Evolutionary conservation across 1,140 invertebrate genomes (phyloP), one percentile per base, ranked within the genome.

Genomic region (Caligus rogercresseyi): DNA sequence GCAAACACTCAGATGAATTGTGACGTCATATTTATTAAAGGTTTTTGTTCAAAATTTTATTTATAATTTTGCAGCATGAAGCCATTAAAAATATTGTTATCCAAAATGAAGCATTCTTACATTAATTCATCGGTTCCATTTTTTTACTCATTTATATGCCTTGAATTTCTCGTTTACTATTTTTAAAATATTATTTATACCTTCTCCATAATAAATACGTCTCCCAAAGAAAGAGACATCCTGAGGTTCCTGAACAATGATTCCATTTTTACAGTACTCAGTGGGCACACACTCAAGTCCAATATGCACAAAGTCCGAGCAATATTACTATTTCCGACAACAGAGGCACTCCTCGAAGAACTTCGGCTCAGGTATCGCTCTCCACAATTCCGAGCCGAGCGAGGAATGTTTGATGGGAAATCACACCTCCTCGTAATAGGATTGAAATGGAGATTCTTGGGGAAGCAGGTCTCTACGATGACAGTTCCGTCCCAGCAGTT

Each of bases 401-500:
- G 31, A 11, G 31, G 31, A 54, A 54, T 16, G 11, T 54, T 54
- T 15, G 13, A 23, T 11, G 56, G 25, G 13, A 13, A 58, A 21
- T n/a, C 11, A 20, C 56, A 58, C 13, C 20, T 21, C 20, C 24
- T 3, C 13, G 18, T 11, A 23, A 23, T 58, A 7, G 18, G 20
- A 13, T 58, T 25, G 14, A 24, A 58, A 25, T 23, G 19, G 15
- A 62, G 20, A 53, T 53, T n/a, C 2, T 18, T 7, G 3, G 52
- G 52, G 54, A 43, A 20, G 20, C 31, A 62, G 13, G 16, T 59
- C 4, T 52, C 13, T 11, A 62, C 16, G 54, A 62, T 23, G 14
- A n/a, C 61, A 2, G 18, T n/a, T n/a, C 19, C 19, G 25, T 63
- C 25, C 61, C 61, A 63, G 16, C 61, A 63, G 25, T 63, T 25